Evolutionary conservation across 2,113 vertebrate species (phyloP).

Genomic region (Python bivittatus): DNA sequence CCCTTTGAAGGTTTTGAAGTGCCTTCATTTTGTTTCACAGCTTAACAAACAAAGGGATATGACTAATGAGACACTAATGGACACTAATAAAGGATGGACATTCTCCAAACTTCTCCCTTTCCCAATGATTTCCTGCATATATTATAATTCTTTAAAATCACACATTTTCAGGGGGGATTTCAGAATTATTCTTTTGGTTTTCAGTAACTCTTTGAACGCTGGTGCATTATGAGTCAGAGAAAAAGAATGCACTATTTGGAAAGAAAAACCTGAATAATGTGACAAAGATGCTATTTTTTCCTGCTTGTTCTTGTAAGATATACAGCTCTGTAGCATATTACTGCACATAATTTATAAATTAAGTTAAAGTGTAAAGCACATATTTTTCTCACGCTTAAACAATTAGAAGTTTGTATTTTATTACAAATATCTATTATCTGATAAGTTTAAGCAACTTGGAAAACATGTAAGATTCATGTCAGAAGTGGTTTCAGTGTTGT

Average conservation of each 20-base stretch:
- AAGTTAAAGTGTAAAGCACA: neutral
- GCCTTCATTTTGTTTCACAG: constrained; percentile 14
- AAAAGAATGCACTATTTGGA: neutral
- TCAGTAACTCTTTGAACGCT: neutral
- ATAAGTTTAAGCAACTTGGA: neutral
- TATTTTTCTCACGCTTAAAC: neutral
- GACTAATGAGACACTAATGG: neutral
- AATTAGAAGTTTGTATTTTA: neutral
- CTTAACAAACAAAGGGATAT: neutral
- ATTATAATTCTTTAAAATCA: neutral
- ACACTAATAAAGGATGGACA: neutral
- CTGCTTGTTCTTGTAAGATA: neutral
- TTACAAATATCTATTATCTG: neutral
- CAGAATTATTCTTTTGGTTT: constrained; percentile 5
- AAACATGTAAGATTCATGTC: neutral
- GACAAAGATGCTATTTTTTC: neutral
- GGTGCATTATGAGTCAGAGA: neutral
- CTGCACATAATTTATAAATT: neutral
- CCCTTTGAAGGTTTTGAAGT: neutral
- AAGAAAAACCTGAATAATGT: neutral
- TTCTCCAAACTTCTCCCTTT: neutral
- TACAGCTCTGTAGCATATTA: neutral
- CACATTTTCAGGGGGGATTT: neutral
- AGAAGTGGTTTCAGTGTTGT: neutral
- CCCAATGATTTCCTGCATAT: neutral